Evolutionary conservation across 2,888 invertebrate genomes (phyloP).

Genomic region (Allygus modestus): DNA sequence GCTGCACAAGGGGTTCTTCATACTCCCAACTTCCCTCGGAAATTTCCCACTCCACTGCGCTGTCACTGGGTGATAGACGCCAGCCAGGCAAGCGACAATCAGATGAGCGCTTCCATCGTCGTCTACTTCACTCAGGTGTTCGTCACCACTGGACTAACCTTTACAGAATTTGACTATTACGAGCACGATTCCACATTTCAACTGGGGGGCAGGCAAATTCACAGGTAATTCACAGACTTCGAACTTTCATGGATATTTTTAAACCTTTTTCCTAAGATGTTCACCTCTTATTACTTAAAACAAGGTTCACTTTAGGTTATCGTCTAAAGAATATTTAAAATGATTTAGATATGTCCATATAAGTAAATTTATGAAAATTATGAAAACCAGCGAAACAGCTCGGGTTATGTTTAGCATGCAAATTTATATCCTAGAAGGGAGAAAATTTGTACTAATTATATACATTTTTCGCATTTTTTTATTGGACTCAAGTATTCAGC

Average conservation of each 20-base stretch:
- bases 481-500: too few species aligned
- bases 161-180: constrained; percentile 87
- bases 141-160: constrained; percentile 86
- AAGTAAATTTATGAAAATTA: too few species aligned
- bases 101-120: constrained; percentile 82
- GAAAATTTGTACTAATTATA: too few species aligned
- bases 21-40: constrained; percentile 90
- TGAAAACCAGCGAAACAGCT: too few species aligned
- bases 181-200: constrained; percentile 84
- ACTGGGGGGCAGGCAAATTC: constrained; percentile 63
- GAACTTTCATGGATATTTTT: too few species aligned
- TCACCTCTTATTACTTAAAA: too few species aligned
- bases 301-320: constrained; percentile 12
- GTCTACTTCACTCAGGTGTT: constrained; percentile 94
- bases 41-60: constrained; percentile 88
- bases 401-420: too few species aligned
- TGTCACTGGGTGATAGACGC: constrained; percentile 93
- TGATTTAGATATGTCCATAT: too few species aligned
- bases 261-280: too few species aligned
- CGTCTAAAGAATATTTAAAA: too few species aligned
- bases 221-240: constrained; percentile 41
- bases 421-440: too few species aligned
- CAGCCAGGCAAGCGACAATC: constrained; percentile 72
- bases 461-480: too few species aligned
- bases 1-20: constrained; percentile 84